Conservation (phyloP, 2,113 vertebrate species). For the Sceloporus tristichus region DNA sequence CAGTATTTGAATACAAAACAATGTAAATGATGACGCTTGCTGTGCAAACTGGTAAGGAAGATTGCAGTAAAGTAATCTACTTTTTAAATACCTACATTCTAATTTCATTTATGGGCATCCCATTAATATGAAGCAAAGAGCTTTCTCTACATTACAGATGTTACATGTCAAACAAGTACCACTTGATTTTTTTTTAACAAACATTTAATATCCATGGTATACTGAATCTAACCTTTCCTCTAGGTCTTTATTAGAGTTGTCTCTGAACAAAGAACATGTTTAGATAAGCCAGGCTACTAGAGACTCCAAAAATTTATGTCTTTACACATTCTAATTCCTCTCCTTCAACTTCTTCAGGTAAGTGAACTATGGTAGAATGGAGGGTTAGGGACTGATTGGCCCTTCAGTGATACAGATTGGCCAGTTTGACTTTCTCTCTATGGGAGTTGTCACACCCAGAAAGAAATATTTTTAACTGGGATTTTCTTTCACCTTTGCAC, state of each 20-base stretch:
- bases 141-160: constrained; percentile 52
- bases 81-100: constrained; percentile 31
- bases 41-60: constrained; percentile 55
- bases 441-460: not conserved
- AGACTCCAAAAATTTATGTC: not conserved
- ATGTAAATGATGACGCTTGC: constrained; percentile 43
- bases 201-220: not conserved
- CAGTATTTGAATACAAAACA: constrained; percentile 1
- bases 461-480: not conserved
- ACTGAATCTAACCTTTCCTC: not conserved
- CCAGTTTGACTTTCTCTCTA: not conserved
- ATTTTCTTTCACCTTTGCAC: not conserved
- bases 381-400: too few relatives aligned
- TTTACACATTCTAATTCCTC: not conserved
- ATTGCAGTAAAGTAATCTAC: constrained; percentile 29
- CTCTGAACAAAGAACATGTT: not conserved
- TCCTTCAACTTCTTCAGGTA: not conserved
- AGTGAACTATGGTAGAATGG: not conserved
- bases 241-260: not conserved
- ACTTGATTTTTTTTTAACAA: not conserved
- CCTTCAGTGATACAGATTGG: too few relatives aligned
- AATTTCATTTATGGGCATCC: constrained; percentile 47
- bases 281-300: not conserved
- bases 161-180: constrained; percentile 34
- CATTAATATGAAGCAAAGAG: constrained; percentile 49